These are phyloP conservation scores for Lucilia sericata DNA, from an alignment of 1,140 invertebrate genomes.

Conservation along the genomic window DNA sequence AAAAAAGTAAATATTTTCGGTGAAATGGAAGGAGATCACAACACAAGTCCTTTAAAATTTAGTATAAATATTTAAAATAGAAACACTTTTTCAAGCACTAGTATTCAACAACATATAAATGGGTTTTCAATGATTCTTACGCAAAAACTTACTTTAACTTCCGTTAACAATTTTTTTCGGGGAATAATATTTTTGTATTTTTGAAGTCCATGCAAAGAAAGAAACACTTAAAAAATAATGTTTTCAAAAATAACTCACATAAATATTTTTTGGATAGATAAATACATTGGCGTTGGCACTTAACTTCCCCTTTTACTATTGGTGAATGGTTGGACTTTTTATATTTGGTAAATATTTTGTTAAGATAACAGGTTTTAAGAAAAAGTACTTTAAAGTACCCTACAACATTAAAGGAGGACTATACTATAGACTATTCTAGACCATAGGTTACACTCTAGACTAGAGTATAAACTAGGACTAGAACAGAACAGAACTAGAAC, in stretches of 20 bases:
- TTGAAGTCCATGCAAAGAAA: background rate
- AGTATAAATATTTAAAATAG: too few species aligned
- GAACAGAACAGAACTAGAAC: too few species aligned
- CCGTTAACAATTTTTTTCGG: background rate
- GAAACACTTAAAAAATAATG: background rate
- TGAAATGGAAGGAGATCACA: background rate
- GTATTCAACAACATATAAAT: too few species aligned
- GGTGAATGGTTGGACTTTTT: background rate
- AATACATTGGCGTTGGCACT: background rate
- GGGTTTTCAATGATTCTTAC: conserved; percentile 14
- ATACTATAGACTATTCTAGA: too few species aligned
- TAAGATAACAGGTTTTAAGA: background rate
- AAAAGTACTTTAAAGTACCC: background rate
- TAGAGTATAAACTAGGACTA: too few species aligned
- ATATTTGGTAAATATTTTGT: background rate
- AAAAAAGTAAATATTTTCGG: background rate
- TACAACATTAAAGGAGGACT: background rate
- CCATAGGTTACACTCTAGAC: too few species aligned
- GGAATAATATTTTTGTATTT: background rate
- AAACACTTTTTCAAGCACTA: too few species aligned
- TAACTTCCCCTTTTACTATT: too few species aligned
- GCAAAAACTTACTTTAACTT: background rate
- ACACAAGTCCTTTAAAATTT: background rate
- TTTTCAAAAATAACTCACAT: background rate
- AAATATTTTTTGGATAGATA: background rate